A percentile compares a stretch with the other conserved stretches of the same genome.
phyloP scores from a whole-genome alignment of 2,113 vertebrate genomes.

The Noctilio leporinus region DNA sequence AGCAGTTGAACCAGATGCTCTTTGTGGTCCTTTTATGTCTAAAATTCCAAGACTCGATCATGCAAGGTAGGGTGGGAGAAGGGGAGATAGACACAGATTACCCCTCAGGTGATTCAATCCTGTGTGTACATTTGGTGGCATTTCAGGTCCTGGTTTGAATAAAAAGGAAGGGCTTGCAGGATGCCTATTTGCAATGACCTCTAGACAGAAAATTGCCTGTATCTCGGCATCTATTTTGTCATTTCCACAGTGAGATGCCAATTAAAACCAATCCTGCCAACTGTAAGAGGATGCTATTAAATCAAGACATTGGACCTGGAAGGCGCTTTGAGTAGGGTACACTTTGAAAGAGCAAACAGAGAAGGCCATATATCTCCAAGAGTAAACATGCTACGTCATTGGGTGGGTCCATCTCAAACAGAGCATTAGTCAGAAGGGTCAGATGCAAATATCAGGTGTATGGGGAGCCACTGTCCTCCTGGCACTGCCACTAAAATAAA shows the following conservation, averaged over 20 bases:
- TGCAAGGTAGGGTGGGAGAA: neutral
- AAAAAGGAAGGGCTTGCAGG: neutral
- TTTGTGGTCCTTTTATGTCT: neutral
- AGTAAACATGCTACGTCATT: neutral
- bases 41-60: neutral
- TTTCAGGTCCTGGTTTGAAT: neutral
- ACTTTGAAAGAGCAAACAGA: neutral
- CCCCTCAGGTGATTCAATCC: neutral
- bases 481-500: neutral
- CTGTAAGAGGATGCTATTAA: neutral
- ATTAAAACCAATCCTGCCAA: neutral
- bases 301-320: neutral
- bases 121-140: neutral
- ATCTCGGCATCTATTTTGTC: neutral
- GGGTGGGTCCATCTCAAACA: conserved; percentile 1
- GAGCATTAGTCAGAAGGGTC: neutral
- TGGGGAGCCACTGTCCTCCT: neutral
- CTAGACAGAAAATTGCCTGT: neutral
- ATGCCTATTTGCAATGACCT: conserved; percentile 15
- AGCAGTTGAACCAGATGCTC: neutral
- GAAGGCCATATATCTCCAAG: neutral
- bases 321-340: neutral
- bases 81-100: neutral
- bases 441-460: neutral
- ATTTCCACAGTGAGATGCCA: neutral